Percentiles rank a stretch among this genome's conserved stretches.
phyloP scores from a whole-genome alignment of 2,888 invertebrate species.

The Melanchra persicariae region DNA sequence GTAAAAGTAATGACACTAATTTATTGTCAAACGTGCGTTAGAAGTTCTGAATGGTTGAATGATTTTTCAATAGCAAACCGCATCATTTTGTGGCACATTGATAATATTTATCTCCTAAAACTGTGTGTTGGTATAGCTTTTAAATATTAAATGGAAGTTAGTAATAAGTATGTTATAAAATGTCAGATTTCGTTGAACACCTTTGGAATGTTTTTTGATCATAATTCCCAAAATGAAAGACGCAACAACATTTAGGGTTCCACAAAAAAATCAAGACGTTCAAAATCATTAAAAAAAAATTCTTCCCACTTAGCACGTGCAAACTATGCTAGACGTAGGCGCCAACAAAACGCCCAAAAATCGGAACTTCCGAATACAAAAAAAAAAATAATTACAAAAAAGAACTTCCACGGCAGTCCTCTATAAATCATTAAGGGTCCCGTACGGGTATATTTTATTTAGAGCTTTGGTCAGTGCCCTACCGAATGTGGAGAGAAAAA shows the following conservation, averaged over 20 bases:
- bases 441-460: constrained; percentile 78
- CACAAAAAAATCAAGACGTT: constrained; percentile 2
- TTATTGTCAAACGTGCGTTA: too few species aligned
- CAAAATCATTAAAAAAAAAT: neutral
- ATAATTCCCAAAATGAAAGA: neutral
- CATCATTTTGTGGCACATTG: too few species aligned
- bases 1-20: too few species aligned
- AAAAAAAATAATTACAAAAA: constrained; percentile 66
- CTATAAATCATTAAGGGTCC: constrained; percentile 84
- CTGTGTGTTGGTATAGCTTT: too few species aligned
- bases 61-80: too few species aligned
- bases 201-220: neutral
- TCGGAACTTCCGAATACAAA: constrained; percentile 57
- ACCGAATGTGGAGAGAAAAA: constrained; percentile 57
- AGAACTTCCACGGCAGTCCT: constrained; percentile 65
- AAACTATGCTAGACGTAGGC: constrained; percentile 50
- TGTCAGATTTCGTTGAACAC: too few species aligned
- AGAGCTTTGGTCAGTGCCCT: constrained; percentile 72
- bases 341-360: constrained; percentile 59
- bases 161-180: too few species aligned
- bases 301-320: constrained; percentile 49
- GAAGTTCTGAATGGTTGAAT: too few species aligned
- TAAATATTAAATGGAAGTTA: too few species aligned
- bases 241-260: neutral
- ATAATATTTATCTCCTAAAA: too few species aligned